Evolutionary conservation across 2,888 invertebrate species (phyloP), one percentile per base, ranked within the genome.

Genomic region (Drosophila robusta): DNA sequence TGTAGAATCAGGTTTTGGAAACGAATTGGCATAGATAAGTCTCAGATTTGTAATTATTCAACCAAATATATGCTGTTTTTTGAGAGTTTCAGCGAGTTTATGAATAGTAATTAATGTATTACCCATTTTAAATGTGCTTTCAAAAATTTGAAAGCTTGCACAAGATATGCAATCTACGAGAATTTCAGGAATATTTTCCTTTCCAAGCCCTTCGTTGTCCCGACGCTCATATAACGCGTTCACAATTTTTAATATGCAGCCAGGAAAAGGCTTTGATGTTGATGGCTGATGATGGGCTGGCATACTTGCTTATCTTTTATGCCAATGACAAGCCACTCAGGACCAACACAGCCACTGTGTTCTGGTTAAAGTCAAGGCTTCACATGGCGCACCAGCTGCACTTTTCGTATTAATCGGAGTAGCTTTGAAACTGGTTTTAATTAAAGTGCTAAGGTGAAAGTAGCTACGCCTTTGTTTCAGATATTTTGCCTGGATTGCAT

Each of bases 221-320:
- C 38, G 38, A 38, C 34, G 12, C n/a, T 12, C 12, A 34, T 34
- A 34, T 38, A 14, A 0, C 29, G 8, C 24, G 32, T 9, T 34
- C 34, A 32, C 54, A 55, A 14, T 41, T 60, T 60, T 60, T 34
- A 54, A 60, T 60, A 67, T 65, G 71, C 47, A 71, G 41, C 34
- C 29, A 24, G 42, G 47, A 39, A 41, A 67, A 36, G 34, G 60
- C 52, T 56, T 62, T 75, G 63, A 54, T 75, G 63, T 41, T 49
- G 34, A 50, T 46, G 63, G 16, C 34, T 46, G 51, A 64, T 63
- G 64, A 49, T 47, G 61, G 38, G 54, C 38, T 62, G 60, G 49
- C 64, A 62, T 61, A 66, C 76, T 70, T 38, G 73, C 65, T 58
- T 66, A 76, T 79, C 72, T 45, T 55, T n/a, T 29, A 46, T 66